Conservation (phyloP, 2,797 vertebrate genomes). For the Amblyopsis hoosieri region DNA sequence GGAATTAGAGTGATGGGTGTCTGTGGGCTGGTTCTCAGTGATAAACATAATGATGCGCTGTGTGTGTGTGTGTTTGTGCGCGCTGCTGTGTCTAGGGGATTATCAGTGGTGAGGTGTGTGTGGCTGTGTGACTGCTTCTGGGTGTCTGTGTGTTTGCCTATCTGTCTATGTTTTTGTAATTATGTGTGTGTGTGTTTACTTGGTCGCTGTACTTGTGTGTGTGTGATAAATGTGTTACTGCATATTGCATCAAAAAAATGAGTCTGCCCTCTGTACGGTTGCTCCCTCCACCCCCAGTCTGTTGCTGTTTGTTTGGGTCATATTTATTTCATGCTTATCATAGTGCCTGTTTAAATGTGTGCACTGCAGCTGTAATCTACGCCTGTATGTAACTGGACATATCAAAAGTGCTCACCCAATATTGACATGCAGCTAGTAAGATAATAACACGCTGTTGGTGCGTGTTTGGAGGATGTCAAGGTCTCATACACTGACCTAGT, state of each 20-base stretch:
- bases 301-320: slow-evolving; percentile 48
- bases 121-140: slow-evolving; percentile 81
- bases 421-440: slow-evolving; percentile 27
- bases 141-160: slow-evolving; percentile 81
- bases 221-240: slow-evolving; percentile 69
- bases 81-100: slow-evolving; percentile 76
- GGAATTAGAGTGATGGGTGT: slow-evolving; percentile 85
- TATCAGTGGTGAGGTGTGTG: slow-evolving; percentile 80
- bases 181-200: slow-evolving; percentile 80
- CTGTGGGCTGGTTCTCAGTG: slow-evolving; percentile 81
- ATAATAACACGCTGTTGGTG: slow-evolving; percentile 10
- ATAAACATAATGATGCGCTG: slow-evolving; percentile 82
- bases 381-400: slow-evolving; percentile 27
- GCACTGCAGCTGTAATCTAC: slow-evolving; percentile 18
- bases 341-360: slow-evolving; percentile 41
- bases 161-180: slow-evolving; percentile 82
- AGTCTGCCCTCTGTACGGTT: slow-evolving; percentile 46
- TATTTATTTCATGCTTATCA: slow-evolving; percentile 39
- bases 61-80: slow-evolving; percentile 54
- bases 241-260: slow-evolving; percentile 55
- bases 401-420: slow-evolving; percentile 20
- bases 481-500: slow-evolving; percentile 11
- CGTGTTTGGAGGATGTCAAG: slow-evolving; percentile 25
- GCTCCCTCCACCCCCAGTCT: slow-evolving; percentile 17
- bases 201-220: slow-evolving; percentile 58